Base-by-base conservation (phyloP, 2,797 vertebrate genomes). In the Pseudochromis fuscus region DNA sequence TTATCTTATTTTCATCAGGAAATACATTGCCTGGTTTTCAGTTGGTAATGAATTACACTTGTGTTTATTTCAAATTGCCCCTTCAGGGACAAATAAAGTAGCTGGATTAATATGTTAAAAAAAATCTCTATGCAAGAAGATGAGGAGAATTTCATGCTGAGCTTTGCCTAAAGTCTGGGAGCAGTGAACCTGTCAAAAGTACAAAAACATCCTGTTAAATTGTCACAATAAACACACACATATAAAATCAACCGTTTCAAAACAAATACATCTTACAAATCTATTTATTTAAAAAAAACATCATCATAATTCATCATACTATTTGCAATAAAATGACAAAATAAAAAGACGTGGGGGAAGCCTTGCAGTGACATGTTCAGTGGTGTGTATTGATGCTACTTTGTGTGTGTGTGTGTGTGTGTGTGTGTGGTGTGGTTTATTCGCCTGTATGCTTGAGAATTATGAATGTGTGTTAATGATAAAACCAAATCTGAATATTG, bases 251-350 rank as follows among this genome's bases (percentile, higher is more conserved):
- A 7, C n/a, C n/a, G n/a, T 7, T 42, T 52, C 59, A 63, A 60
- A 74, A 67, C 37, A 7, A 67, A 64, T 15, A 78, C 71, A 74
- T 85, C 57, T 84, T 90, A 89, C 51, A 91, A 91, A 91, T 91
- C 83, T 82, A 83, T 91, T 91, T 89, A 91, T 92, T 92, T 31
- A 83, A 87, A 89, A 89, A 65, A 57, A 31, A 66, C 50, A 77
- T 38, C 64, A 66, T 72, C 58, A 82, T 40, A 58, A 75, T 67
- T 83, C 81, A 74, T 86, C 66, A 75, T 64, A 81, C 62, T 80
- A 66, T 51, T 71, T 66, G 75, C 67, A 67, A 71, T 60, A 78
- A 83, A 73, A 80, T 71, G 61, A 79, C 42, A 66, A 79, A 77
- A 72, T 51, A 40, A 70, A 77, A 79, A 61, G 56, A 84, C 62